Percentiles rank a stretch among this genome's conserved stretches.
phyloP scores from a whole-genome alignment of 2,113 vertebrate genomes.

The Plestiodon gilberti region DNA sequence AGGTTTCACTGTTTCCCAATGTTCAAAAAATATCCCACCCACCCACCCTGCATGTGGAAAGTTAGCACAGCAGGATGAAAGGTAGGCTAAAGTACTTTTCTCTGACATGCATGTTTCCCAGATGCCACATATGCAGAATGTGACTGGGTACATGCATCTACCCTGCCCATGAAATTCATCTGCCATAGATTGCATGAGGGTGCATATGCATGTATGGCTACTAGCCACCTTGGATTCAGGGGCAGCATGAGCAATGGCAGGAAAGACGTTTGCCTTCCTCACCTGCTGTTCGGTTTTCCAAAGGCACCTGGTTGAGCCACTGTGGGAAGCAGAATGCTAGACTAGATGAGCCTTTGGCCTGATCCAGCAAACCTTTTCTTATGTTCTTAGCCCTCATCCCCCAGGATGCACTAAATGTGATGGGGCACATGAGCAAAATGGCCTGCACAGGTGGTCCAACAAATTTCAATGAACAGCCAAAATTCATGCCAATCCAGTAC shows the following conservation, averaged over 20 bases:
- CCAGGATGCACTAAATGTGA: too few species aligned
- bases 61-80: neutral
- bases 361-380: too few species aligned
- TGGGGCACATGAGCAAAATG: neutral
- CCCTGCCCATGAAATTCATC: too few species aligned
- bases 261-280: too few species aligned
- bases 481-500: neutral
- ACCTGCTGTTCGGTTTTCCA: too few species aligned
- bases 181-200: neutral
- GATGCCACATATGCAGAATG: too few species aligned
- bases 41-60: neutral
- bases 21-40: neutral
- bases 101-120: neutral
- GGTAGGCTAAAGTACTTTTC: neutral
- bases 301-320: too few species aligned
- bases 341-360: too few species aligned
- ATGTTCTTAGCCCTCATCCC: rapidly evolving
- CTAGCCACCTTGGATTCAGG: too few species aligned
- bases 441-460: too few species aligned
- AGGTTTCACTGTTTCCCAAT: neutral
- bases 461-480: rapidly evolving
- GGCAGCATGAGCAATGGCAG: too few species aligned
- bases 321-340: too few species aligned
- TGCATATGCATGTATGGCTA: neutral
- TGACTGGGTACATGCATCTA: neutral